Conservation (phyloP, 2,797 vertebrate species). For the Cephalopachus bancanus region DNA sequence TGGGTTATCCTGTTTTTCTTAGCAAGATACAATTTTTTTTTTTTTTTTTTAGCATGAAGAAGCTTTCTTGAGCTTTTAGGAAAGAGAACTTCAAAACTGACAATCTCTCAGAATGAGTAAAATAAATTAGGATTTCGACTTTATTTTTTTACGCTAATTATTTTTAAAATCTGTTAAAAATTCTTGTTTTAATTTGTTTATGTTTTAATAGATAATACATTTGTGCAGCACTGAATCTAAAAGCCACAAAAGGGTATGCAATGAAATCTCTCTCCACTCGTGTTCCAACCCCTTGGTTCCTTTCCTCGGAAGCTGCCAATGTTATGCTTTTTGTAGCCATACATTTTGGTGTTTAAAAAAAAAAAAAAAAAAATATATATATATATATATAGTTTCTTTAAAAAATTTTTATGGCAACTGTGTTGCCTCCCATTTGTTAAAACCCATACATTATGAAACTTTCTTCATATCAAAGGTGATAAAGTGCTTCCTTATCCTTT, state of each 20-base stretch:
- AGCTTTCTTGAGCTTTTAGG: background rate
- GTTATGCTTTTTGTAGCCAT: background rate
- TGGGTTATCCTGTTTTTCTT: conserved; percentile 4
- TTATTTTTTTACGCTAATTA: conserved; percentile 37
- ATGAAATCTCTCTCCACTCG: background rate
- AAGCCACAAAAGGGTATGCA: background rate
- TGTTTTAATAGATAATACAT: background rate
- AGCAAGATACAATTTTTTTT: background rate
- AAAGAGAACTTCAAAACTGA: conserved; percentile 37
- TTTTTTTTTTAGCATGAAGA: background rate
- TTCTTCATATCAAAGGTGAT: background rate
- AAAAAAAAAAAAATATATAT: background rate
- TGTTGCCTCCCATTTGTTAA: background rate
- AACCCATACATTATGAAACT: background rate
- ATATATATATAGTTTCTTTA: too few relatives aligned
- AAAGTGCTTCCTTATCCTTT: background rate
- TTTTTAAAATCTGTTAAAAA: conserved; percentile 5
- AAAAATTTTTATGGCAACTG: background rate
- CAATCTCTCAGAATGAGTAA: background rate
- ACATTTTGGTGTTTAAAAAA: background rate
- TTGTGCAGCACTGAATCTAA: background rate
- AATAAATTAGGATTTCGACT: background rate
- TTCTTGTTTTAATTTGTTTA: conserved; percentile 23
- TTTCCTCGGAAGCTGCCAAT: conserved; percentile 7
- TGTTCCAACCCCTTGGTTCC: background rate